Evolutionary conservation across 2,113 vertebrate genomes (phyloP).

Genomic region (Psittacula cyanocephala): DNA sequence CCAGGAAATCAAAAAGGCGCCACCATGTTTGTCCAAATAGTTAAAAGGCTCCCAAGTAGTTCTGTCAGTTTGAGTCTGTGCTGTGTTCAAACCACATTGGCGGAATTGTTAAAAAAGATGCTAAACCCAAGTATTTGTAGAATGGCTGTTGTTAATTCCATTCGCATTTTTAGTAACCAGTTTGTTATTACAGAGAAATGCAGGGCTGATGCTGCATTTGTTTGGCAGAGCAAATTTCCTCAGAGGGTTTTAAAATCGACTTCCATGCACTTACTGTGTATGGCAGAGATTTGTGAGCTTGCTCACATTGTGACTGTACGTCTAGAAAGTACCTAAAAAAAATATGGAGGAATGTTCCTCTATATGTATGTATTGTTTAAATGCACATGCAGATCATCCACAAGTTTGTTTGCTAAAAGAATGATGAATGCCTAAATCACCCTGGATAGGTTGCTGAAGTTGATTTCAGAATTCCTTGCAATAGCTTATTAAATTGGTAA

Average conservation of each 20-base stretch:
- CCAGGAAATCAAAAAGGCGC: background rate
- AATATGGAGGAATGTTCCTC: background rate
- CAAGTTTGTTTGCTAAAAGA: background rate
- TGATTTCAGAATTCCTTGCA: background rate
- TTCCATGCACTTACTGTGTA: background rate
- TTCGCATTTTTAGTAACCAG: background rate
- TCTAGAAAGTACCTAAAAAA: background rate
- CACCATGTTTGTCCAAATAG: background rate
- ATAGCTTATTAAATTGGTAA: background rate
- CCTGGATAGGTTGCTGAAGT: background rate
- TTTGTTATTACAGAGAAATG: background rate
- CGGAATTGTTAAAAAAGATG: background rate
- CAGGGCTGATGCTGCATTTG: background rate
- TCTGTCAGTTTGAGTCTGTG: background rate
- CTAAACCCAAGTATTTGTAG: background rate
- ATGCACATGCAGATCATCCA: background rate
- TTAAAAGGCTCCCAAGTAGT: background rate
- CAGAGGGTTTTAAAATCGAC: background rate
- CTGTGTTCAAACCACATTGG: background rate
- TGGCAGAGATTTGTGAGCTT: background rate
- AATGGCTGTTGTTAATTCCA: background rate
- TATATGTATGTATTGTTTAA: background rate
- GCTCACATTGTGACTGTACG: background rate
- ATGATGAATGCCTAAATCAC: background rate
- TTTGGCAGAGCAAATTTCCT: background rate